Percentiles rank a stretch among this genome's conserved stretches.
These are phyloP conservation scores for Adelosebastes latens DNA, from an alignment of 2,797 vertebrate genomes.

Conservation along the genomic window DNA sequence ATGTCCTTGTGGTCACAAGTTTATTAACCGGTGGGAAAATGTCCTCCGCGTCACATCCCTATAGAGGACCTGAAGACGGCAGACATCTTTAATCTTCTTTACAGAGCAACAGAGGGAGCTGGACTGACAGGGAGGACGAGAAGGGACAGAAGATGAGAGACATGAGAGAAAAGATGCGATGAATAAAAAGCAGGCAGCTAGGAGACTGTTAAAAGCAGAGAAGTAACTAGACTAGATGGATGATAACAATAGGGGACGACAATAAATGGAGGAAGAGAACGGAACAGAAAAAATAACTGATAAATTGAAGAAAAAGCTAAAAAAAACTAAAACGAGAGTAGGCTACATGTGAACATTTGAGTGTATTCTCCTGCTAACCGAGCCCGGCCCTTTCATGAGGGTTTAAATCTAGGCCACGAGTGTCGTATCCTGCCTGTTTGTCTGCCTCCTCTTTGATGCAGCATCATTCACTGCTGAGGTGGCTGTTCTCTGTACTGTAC, in stretches of 20 bases:
- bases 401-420: conserved; percentile 70
- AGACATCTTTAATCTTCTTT: conserved; percentile 42
- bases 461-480: conserved; percentile 74
- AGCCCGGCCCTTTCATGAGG: conserved; percentile 18
- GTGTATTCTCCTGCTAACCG: conserved; percentile 6
- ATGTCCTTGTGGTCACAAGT: too few relatives aligned
- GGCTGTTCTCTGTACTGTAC: conserved; percentile 70
- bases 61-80: conserved; percentile 2
- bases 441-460: conserved; percentile 59
- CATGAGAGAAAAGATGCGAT: background rate
- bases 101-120: conserved; percentile 13
- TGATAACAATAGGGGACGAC: background rate
- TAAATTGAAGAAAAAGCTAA: conserved; percentile 11
- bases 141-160: conserved; percentile 7
- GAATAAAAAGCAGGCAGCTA: background rate
- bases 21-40: too few relatives aligned
- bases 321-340: background rate
- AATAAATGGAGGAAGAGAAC: conserved; percentile 2
- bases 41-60: too few relatives aligned
- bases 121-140: conserved; percentile 17
- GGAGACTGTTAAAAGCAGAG: conserved; percentile 8
- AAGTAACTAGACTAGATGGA: conserved; percentile 15
- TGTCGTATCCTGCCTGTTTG: conserved; percentile 49
- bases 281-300: background rate
- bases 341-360: conserved; percentile 12